phyloP scores from a whole-genome alignment of 2,797 vertebrate genomes.

The Darevskia mixta region DNA sequence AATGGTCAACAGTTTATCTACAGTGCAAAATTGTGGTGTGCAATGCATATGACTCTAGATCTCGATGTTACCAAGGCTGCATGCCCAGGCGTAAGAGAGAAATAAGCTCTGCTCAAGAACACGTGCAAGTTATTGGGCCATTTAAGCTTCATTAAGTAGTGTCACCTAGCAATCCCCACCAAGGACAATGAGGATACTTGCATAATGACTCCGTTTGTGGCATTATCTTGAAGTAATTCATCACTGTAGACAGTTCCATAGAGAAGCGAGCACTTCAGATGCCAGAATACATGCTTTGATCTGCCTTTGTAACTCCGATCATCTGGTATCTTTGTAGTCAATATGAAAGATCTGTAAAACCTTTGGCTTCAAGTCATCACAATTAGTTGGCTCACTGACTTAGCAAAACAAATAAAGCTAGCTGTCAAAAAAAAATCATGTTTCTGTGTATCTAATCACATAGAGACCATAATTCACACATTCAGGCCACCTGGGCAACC shows the following conservation, averaged over 20 bases:
- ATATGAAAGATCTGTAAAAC: neutral
- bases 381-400: neutral
- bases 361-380: slow-evolving; percentile 40
- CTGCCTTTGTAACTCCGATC: neutral
- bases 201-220: neutral
- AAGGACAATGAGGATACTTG: neutral
- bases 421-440: neutral
- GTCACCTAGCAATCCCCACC: too few species aligned
- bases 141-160: slow-evolving; percentile 74
- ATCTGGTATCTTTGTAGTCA: neutral
- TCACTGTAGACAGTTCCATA: neutral
- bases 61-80: slow-evolving; percentile 77
- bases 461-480: neutral
- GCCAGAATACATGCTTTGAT: slow-evolving; percentile 21
- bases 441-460: neutral
- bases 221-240: neutral
- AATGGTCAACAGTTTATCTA: slow-evolving; percentile 77
- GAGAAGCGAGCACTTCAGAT: neutral
- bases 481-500: too few species aligned
- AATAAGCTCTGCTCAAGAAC: neutral
- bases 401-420: slow-evolving; percentile 21
- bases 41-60: slow-evolving; percentile 57
- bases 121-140: slow-evolving; percentile 74
- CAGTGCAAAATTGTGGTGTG: slow-evolving; percentile 85
- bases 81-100: slow-evolving; percentile 71